phyloP scores from a whole-genome alignment of 1,140 invertebrate species.

The Aphis craccivora region DNA sequence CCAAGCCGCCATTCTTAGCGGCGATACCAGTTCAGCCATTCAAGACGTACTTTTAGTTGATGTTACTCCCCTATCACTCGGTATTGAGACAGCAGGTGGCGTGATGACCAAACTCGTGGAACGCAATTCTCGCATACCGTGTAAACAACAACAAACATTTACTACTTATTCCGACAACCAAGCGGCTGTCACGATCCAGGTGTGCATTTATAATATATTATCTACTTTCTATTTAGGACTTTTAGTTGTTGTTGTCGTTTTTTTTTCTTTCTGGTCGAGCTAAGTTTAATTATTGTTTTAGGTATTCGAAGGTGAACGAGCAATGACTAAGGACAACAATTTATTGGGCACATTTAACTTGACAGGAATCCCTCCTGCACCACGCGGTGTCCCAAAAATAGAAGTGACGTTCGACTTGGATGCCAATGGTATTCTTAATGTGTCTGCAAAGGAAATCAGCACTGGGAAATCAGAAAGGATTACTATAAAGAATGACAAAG shows the following conservation, averaged over 20 bases:
- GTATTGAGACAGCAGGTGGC: conserved; percentile 69
- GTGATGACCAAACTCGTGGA: conserved; percentile 70
- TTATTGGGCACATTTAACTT: conserved; percentile 81
- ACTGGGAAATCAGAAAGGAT: conserved; percentile 68
- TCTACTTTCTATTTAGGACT: not conserved
- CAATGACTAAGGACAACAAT: conserved; percentile 77
- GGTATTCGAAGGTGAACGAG: conserved; percentile 74
- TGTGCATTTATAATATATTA: conserved; percentile 62
- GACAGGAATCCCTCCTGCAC: conserved; percentile 72
- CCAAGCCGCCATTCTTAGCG: conserved; percentile 72
- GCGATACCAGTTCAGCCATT: conserved; percentile 68
- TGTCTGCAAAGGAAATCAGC: conserved; percentile 68
- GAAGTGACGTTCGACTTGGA: conserved; percentile 75
- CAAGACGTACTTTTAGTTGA: conserved; percentile 69
- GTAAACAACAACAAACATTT: conserved; percentile 67
- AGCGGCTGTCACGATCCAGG: conserved; percentile 79
- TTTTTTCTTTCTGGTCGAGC: not conserved
- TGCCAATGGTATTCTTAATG: conserved; percentile 76
- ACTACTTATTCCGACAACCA: conserved; percentile 72
- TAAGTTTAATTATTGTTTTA: conserved; percentile 5
- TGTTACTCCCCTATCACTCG: conserved; percentile 68
- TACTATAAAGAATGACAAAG: conserved; percentile 70
- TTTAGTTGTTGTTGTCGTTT: not conserved
- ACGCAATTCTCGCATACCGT: conserved; percentile 68
- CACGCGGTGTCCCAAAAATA: conserved; percentile 65